A percentile compares a stretch with the other conserved stretches of the same genome.
These are phyloP conservation scores for Apis dorsata DNA, from an alignment of 1,140 invertebrate genomes.

Conservation along the genomic window DNA sequence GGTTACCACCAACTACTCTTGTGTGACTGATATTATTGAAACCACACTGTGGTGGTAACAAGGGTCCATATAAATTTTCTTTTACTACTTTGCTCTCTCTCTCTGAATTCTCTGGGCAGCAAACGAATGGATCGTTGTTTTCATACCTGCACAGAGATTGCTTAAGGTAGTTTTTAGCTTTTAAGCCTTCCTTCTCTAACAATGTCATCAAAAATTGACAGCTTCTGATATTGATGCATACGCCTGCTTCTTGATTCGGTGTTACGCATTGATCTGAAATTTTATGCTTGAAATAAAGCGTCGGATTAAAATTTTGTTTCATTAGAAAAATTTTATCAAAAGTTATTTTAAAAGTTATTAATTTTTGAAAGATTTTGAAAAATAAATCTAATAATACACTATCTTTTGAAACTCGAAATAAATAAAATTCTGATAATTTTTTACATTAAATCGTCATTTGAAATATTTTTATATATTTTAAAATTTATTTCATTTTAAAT, in stretches of 20 bases:
- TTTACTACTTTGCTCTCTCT: neutral
- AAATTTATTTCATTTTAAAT: too few relatives aligned
- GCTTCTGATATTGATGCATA: constrained; percentile 77
- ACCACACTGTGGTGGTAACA: constrained; percentile 68
- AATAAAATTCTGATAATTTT: too few relatives aligned
- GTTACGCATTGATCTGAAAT: constrained; percentile 26
- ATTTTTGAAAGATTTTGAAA: too few relatives aligned
- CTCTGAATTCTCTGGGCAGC: constrained; percentile 71
- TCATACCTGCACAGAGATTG: constrained; percentile 81
- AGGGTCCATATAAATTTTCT: constrained; percentile 33
- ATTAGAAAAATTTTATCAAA: too few relatives aligned
- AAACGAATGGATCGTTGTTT: constrained; percentile 79
- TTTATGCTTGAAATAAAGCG: neutral
- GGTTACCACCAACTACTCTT: constrained; percentile 67
- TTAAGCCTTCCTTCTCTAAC: constrained; percentile 64
- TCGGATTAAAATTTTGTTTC: neutral
- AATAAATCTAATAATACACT: too few relatives aligned
- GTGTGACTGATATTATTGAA: constrained; percentile 58
- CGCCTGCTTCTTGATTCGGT: constrained; percentile 62
- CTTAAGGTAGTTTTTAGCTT: constrained; percentile 75
- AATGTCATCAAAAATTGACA: constrained; percentile 77
- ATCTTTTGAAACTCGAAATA: too few relatives aligned
- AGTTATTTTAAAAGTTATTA: too few relatives aligned
- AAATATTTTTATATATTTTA: too few relatives aligned
- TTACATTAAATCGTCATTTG: too few relatives aligned